These are phyloP conservation scores for Clarias macrocephalus DNA, from an alignment of 2,113 vertebrate genomes.

Conservation along the genomic window DNA sequence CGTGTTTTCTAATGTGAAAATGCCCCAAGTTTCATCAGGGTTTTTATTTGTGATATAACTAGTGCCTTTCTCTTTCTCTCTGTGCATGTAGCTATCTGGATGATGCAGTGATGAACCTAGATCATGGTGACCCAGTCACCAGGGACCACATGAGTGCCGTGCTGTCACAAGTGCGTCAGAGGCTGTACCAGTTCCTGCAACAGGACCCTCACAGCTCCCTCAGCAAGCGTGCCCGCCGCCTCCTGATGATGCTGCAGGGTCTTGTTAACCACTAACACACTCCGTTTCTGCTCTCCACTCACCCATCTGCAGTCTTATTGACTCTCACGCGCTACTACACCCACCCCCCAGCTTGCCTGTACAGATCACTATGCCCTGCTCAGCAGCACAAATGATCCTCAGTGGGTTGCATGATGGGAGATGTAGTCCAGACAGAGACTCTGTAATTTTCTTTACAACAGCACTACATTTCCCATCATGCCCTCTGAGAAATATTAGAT, in stretches of 20 bases:
- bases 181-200: slow-evolving; percentile 91
- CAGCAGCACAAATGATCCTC: slow-evolving; percentile 15
- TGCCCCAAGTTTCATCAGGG: too few relatives aligned
- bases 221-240: slow-evolving; percentile 85
- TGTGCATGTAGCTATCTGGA: slow-evolving; percentile 85
- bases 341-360: not conserved
- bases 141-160: slow-evolving; percentile 95
- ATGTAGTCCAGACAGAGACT: slow-evolving; percentile 38
- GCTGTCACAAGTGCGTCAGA: slow-evolving; percentile 88
- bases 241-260: slow-evolving; percentile 95
- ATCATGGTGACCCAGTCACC: slow-evolving; percentile 92
- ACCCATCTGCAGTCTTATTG: slow-evolving; percentile 13
- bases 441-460: slow-evolving; percentile 26
- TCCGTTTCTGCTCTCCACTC: not conserved
- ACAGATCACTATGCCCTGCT: slow-evolving; percentile 17
- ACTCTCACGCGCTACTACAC: not conserved
- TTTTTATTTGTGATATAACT: not conserved
- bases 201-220: slow-evolving; percentile 85
- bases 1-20: too few relatives aligned
- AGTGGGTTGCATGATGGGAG: slow-evolving; percentile 28
- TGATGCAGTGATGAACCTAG: slow-evolving; percentile 94
- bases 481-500: not conserved
- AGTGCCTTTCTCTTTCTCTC: not conserved
- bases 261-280: slow-evolving; percentile 82
- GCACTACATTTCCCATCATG: slow-evolving; percentile 35